These are phyloP conservation scores for Teleogryllus oceanicus DNA, from an alignment of 2,888 invertebrate genomes.

Conservation along the genomic window DNA sequence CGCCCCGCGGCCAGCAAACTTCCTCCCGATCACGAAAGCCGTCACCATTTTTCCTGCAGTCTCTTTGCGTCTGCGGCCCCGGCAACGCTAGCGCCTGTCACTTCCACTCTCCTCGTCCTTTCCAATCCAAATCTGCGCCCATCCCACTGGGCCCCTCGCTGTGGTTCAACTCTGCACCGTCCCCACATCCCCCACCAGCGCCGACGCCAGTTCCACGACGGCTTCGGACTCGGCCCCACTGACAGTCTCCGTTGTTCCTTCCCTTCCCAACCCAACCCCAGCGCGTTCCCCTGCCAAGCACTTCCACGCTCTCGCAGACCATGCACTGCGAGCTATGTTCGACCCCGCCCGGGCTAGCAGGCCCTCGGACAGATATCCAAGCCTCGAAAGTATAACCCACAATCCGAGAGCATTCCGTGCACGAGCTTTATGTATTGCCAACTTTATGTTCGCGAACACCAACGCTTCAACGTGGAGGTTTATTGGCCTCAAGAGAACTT, in stretches of 20 bases:
- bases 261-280: neutral
- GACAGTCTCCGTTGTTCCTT: neutral
- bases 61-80: neutral
- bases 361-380: neutral
- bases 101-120: neutral
- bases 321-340: neutral
- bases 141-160: neutral
- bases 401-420: neutral
- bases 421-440: neutral
- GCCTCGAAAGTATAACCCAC: neutral
- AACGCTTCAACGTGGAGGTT: neutral
- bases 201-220: neutral
- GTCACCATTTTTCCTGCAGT: neutral
- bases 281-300: neutral
- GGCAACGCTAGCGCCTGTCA: neutral
- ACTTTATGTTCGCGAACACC: neutral
- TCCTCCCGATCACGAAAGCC: neutral
- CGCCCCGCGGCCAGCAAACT: neutral
- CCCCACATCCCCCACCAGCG: neutral
- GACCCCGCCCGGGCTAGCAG: neutral
- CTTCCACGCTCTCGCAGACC: neutral
- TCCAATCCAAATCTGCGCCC: neutral
- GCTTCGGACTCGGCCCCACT: neutral
- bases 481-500: neutral
- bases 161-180: neutral